These are phyloP conservation scores for Dallia pectoralis DNA, from an alignment of 2,797 vertebrate genomes.

Conservation along the genomic window DNA sequence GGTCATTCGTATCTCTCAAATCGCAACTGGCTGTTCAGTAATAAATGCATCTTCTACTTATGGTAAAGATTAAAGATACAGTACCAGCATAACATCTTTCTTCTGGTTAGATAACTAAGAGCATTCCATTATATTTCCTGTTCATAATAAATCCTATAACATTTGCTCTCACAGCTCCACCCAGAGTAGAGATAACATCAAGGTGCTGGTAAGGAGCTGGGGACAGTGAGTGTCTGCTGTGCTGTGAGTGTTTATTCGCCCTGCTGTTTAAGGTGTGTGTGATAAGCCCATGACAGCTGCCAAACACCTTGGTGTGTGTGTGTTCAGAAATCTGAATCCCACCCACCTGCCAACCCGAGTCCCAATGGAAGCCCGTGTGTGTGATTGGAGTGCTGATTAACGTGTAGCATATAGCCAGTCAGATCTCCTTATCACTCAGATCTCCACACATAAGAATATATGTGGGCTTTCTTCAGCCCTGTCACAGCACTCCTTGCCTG, in stretches of 20 bases:
- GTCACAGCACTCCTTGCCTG: slow-evolving; percentile 8
- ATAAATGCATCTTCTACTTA: slow-evolving; percentile 12
- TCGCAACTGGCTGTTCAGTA: background rate
- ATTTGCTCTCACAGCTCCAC: slow-evolving; percentile 60
- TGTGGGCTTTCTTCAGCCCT: slow-evolving; percentile 30
- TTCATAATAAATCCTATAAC: slow-evolving; percentile 36
- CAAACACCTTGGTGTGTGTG: slow-evolving; percentile 61
- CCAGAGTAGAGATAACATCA: slow-evolving; percentile 69
- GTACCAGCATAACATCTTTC: slow-evolving; percentile 20
- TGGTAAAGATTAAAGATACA: slow-evolving; percentile 39
- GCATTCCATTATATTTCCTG: slow-evolving; percentile 48
- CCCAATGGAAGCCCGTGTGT: slow-evolving; percentile 53
- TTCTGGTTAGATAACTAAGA: slow-evolving; percentile 30
- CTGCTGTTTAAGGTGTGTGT: slow-evolving; percentile 56
- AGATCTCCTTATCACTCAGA: slow-evolving; percentile 54
- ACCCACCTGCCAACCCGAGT: slow-evolving; percentile 62
- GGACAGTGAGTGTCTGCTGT: slow-evolving; percentile 27
- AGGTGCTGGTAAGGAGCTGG: slow-evolving; percentile 52
- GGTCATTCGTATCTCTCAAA: background rate
- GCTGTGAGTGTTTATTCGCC: slow-evolving; percentile 47
- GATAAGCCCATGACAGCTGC: slow-evolving; percentile 75
- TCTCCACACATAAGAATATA: slow-evolving; percentile 49
- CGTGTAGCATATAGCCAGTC: slow-evolving; percentile 55
- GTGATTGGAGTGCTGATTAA: slow-evolving; percentile 53
- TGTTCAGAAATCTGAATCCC: slow-evolving; percentile 57